Base-by-base conservation (phyloP, 2,888 invertebrate genomes). In the Ochropleura leucogaster region DNA sequence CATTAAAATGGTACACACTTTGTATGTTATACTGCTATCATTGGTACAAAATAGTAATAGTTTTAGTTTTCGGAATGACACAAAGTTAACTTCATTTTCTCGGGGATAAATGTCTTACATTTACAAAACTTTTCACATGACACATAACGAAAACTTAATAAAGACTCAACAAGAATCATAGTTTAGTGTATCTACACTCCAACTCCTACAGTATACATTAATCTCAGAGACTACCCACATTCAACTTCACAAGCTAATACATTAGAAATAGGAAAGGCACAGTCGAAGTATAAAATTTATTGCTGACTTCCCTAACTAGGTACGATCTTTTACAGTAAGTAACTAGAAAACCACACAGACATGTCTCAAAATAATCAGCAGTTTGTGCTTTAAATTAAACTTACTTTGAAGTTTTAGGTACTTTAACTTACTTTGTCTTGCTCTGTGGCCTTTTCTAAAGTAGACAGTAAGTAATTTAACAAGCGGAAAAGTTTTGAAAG, bases 181-280 rank as follows among this genome's bases (percentile, higher is more conserved):
- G 80, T 86, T 81, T 86, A 87, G 89, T 91, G 88, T 90, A 87
- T 89, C 90, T 92, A 92, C 87, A 87, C 88, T 92, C 88, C 89
- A 92, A 92, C 89, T 87, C 84, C 92, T 94, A 95, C 91, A 92
- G 92, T 95, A 95, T 94, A 96, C 93, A 93, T 92, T 90, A 92
- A 93, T 92, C 92, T 92, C 91, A 91, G 92, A 94, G 90, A 92
- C 94, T 94, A 95, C 91, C 86, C 90, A 94, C 93, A 92, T 92
- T 92, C 88, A 92, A 93, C 91, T 93, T 91, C 95, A 94, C 94
- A 94, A 94, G 95, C 95, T 96, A 95, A 94, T 94, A 94, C 92
- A 90, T 96, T 96, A 96, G 96, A 96, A 95, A 96, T 96, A 96
- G 96, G 95, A 96, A 96, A 96, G 96, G 96, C 96, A 96, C 96